phyloP scores from a whole-genome alignment of 2,113 vertebrate species.

The Lipotes vexillifer region DNA sequence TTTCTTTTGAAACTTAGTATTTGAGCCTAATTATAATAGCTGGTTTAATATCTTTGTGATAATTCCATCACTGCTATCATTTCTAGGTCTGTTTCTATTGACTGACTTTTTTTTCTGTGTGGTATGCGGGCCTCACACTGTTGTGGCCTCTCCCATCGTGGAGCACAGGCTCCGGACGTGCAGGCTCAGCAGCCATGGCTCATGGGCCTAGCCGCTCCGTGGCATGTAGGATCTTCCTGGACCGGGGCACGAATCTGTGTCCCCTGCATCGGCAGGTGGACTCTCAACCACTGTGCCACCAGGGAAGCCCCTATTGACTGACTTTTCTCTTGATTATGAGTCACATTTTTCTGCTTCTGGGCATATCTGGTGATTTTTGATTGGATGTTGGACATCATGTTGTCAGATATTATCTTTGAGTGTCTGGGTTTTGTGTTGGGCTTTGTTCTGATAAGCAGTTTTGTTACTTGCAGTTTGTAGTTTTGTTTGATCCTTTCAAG shows the following conservation, averaged over 20 bases:
- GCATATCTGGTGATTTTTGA: neutral
- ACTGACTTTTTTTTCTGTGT: neutral
- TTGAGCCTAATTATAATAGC: neutral
- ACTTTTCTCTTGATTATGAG: neutral
- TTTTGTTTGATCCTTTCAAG: neutral
- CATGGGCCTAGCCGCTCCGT: rapidly evolving
- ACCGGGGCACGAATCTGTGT: too few species aligned
- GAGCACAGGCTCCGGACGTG: too few species aligned
- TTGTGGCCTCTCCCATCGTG: too few species aligned
- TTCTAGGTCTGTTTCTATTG: neutral
- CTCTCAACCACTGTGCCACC: too few species aligned
- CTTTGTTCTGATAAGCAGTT: neutral
- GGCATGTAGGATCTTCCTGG: too few species aligned
- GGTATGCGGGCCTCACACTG: too few species aligned
- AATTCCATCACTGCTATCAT: neutral
- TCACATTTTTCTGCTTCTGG: neutral
- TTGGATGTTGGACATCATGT: neutral
- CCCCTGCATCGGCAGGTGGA: too few species aligned
- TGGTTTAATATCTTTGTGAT: neutral
- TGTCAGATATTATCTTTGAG: neutral
- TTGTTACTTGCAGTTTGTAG: neutral
- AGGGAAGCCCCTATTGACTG: neutral
- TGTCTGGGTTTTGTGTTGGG: neutral
- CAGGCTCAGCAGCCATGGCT: too few species aligned
- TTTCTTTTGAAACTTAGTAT: neutral